phyloP scores from a whole-genome alignment of 2,797 vertebrate genomes.

The Hypotaenidia okinawae region DNA sequence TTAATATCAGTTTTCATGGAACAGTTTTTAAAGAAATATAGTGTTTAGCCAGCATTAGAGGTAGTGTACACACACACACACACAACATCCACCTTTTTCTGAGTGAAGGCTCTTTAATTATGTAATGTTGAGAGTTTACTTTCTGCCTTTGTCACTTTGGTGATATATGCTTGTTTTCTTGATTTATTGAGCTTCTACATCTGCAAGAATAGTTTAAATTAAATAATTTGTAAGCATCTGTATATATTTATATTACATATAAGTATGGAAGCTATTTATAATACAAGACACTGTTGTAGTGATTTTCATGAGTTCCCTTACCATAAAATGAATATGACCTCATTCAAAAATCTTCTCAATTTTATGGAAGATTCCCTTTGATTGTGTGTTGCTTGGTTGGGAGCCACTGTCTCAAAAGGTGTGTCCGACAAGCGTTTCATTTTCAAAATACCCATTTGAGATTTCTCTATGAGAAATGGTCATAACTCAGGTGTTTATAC shows the following conservation, averaged over 20 bases:
- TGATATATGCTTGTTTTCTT: neutral
- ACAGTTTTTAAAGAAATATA: neutral
- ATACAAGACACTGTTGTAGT: neutral
- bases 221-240: neutral
- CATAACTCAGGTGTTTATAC: neutral
- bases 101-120: neutral
- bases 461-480: neutral
- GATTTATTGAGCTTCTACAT: neutral
- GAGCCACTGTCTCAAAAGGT: neutral
- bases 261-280: neutral
- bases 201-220: neutral
- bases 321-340: neutral
- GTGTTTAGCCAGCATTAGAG: neutral
- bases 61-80: too few relatives aligned
- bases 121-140: neutral
- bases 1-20: neutral
- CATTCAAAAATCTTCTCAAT: neutral
- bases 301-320: neutral
- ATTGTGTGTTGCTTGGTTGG: neutral
- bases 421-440: neutral
- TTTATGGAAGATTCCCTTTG: neutral
- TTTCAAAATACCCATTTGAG: neutral
- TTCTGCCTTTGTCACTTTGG: neutral
- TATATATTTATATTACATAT: neutral
- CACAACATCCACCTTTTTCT: neutral